Percentiles rank a stretch among this genome's conserved stretches.
Evolutionary conservation across 2,113 vertebrate species (phyloP).

Genomic region (Porphyrio hochstetteri): DNA sequence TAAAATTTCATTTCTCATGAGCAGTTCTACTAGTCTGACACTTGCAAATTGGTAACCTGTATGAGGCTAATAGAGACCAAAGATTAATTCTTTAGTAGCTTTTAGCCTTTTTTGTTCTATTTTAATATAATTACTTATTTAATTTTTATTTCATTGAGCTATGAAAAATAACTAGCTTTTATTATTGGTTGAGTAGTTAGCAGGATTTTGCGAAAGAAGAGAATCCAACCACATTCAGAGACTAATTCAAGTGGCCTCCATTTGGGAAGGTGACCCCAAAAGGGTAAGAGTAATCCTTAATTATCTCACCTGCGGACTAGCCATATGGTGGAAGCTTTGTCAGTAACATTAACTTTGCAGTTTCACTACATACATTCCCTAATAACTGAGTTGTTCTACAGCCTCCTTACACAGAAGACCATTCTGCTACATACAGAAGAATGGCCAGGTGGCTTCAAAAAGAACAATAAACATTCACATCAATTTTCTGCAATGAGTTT

Average conservation of each 20-base stretch:
- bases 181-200: background rate
- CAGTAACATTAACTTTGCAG: background rate
- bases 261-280: background rate
- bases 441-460: background rate
- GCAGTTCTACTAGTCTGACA: background rate
- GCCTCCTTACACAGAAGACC: background rate
- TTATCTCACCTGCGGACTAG: background rate
- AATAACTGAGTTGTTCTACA: background rate
- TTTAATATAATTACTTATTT: background rate
- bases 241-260: background rate
- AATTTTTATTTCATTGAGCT: background rate
- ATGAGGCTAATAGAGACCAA: background rate
- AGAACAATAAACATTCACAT: background rate
- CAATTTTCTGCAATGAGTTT: background rate
- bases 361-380: background rate
- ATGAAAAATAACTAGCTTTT: background rate
- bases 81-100: background rate
- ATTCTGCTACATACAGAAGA: background rate
- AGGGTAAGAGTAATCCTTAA: background rate
- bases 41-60: background rate
- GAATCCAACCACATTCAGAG: background rate
- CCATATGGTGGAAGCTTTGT: background rate
- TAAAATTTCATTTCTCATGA: background rate
- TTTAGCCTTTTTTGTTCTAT: background rate
- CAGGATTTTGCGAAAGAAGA: background rate